Evolutionary conservation across 2,797 vertebrate species (phyloP), one percentile per base, ranked within the genome.

Genomic region (Alauda arvensis): DNA sequence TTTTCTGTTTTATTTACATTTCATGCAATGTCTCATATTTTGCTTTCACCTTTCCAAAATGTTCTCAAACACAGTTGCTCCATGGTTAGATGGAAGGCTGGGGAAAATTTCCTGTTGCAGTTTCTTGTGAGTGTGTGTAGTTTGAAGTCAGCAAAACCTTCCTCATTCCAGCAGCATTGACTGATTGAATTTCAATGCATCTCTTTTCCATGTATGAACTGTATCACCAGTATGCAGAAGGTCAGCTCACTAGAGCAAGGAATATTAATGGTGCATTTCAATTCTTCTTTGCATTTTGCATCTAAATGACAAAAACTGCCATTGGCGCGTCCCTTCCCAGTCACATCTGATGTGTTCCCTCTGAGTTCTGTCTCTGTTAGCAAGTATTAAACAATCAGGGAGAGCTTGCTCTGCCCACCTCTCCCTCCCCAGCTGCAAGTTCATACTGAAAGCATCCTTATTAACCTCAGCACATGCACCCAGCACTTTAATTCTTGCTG

Each of bases 1-100:
- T 72, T 66, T 80, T 92, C 57, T 23, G 81, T 43, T 94, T 88
- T 77, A 90, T 95, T 95, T 94, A 74, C 48, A 42, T 87, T 92
- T 93, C 68, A 71, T 75, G 24, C 29, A 63, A 46, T 57, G 48
- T 67, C 24, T 57, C 63, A 61, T 94, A 45, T 79, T 95, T 92
- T 95, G 53, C 85, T 92, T 88, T 86, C 59, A 67, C 49, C 65
- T 95, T 94, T 88, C 72, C 67, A 1, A 63, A 79, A 85, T 83
- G 43, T 84, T 90, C 70, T 89, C 89, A 90, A 91, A 69, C 29
- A 24, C 72, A 78, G 66, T 77, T 77, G 37, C 88, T 85, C 85
- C 83, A 42, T 84, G 94, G 61, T 57, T 79, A 83, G 72, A 82
- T 80, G 74, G 92, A 93, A 87, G 80, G 31, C 77, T 77, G 66